phyloP scores from a whole-genome alignment of 2,797 vertebrate species.

The Anabas testudineus region DNA sequence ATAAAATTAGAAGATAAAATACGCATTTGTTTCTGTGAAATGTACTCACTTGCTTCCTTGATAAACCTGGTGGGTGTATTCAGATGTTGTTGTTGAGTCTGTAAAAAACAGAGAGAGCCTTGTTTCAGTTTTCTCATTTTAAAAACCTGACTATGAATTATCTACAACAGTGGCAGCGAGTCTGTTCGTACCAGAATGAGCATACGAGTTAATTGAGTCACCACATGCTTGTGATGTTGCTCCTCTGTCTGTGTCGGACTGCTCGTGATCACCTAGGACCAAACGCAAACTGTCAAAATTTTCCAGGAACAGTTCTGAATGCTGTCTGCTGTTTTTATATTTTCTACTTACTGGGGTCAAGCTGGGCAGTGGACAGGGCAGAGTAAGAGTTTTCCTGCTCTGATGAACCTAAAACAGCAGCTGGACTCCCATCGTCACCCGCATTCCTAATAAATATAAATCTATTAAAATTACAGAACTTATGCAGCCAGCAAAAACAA shows the following conservation, averaged over 20 bases:
- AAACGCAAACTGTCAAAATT: neutral
- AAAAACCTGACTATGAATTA: neutral
- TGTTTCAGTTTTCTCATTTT: neutral
- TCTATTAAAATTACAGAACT: neutral
- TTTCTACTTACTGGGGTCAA: conserved; percentile 86
- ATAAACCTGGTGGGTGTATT: conserved; percentile 95
- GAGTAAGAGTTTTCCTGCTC: conserved; percentile 84
- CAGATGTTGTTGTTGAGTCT: conserved; percentile 87
- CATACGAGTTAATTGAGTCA: conserved; percentile 72
- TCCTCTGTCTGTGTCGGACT: conserved; percentile 55
- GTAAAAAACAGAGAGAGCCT: conserved; percentile 81
- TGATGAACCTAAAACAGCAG: conserved; percentile 82
- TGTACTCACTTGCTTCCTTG: conserved; percentile 92
- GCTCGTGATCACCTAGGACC: conserved; percentile 70
- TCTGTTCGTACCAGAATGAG: conserved; percentile 73
- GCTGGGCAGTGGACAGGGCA: conserved; percentile 84
- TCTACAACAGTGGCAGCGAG: rapidly evolving
- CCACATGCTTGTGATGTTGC: conserved; percentile 62
- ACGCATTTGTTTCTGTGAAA: neutral
- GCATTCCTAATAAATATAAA: conserved; percentile 54
- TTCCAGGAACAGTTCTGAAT: neutral
- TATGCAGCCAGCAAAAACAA: neutral
- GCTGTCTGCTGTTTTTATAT: neutral
- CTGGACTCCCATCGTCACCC: conserved; percentile 75
- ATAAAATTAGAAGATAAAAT: neutral